Percentiles rank a stretch among this genome's conserved stretches.
Conservation (phyloP, 1,140 invertebrate genomes). For the Euglossa dilemma region DNA sequence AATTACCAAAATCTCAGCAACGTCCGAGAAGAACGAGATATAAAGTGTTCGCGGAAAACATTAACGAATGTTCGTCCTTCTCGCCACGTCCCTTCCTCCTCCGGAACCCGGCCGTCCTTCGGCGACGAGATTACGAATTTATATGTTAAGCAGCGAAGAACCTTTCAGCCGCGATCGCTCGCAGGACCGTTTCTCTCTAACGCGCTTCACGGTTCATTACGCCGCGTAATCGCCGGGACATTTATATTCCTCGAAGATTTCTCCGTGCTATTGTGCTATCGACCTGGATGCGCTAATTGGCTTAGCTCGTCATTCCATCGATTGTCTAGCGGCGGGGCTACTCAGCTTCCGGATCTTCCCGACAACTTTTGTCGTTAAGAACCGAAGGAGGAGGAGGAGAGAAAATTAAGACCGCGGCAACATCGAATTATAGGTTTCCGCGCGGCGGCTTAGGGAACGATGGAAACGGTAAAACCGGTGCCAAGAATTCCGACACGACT, state of each 20-base stretch:
- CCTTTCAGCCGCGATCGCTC: neutral
- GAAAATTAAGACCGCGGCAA: too few species aligned
- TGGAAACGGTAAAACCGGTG: too few species aligned
- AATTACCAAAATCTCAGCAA: constrained; percentile 42
- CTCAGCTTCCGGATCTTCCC: neutral
- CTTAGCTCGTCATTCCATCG: neutral
- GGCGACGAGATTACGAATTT: neutral
- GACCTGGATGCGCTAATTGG: neutral
- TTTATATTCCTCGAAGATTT: neutral
- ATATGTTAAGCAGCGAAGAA: neutral
- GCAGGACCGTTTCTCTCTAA: neutral
- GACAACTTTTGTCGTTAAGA: neutral
- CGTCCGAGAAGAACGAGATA: neutral
- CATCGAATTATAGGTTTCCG: too few species aligned
- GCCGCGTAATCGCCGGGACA: neutral
- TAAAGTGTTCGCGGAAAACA: constrained; percentile 5
- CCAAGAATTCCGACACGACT: too few species aligned
- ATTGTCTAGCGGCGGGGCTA: neutral
- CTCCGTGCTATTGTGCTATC: neutral
- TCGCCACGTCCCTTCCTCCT: neutral
- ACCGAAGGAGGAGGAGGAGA: neutral
- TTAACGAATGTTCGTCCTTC: neutral
- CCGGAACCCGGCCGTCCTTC: neutral
- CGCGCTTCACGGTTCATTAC: constrained; percentile 7
- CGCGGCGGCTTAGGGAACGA: too few species aligned